Base-by-base conservation (phyloP, 2,888 invertebrate species). In the Drosophila anomalata region DNA sequence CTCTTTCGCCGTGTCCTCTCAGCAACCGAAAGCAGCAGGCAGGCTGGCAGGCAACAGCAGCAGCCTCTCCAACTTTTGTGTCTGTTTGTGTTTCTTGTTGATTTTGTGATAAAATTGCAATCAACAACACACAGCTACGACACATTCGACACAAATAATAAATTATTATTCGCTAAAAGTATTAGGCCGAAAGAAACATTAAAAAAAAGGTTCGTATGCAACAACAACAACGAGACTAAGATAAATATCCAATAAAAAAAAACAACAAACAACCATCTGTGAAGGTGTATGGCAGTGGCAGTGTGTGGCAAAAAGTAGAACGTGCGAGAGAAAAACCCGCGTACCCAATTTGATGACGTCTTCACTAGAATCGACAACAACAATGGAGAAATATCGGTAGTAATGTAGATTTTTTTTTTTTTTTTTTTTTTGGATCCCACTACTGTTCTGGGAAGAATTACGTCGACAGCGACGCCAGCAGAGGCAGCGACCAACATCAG, bases 61-160 rank as follows among this genome's bases (percentile, higher is more conserved):
- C 73, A 56, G 56, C 68, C 68, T 72, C 68, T 72, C 53, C 53
- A 51, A 52, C 44, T 44, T 73, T 44, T 73, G 70, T 73, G 66
- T 67, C 54, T 67, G 67, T 63, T 50, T 73, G 74, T 68, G 75
- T 74, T 68, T 75, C 73, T 82, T 87, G 86, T 88, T 82, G 87
- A 81, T 81, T 82, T 87, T 82, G 88, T 82, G 88, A 87, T 87
- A 73, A 87, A 87, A 82, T 77, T 82, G 82, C 88, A 79, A 82
- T 87, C 83, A 87, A 67, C 88, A 82, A 55, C 73, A 55, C 52
- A 51, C 48, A 33, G 17, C n/a, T 17, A 20, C 41, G 41, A 42
- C 61, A 76, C 72, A 67, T 68, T 66, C 54, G 52, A 79, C n/a
- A 85, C 54, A 72, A 41, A 48, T 54, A 44, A 36, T 62, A 47